Conservation (phyloP, 2,113 vertebrate genomes). For the Grus americana region DNA sequence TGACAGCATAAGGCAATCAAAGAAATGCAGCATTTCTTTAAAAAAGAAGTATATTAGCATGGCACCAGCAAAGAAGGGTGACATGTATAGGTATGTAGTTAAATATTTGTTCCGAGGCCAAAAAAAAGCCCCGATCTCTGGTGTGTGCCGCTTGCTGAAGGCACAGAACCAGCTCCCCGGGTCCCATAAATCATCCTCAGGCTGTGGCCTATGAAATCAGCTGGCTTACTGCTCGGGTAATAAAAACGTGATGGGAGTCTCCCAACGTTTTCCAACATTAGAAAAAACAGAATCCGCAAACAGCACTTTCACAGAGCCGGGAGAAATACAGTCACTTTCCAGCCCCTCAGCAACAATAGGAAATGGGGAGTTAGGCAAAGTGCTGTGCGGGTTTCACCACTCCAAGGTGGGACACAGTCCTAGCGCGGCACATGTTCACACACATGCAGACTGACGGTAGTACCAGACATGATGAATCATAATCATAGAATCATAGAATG, state of each 20-base stretch:
- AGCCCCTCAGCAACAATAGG: background rate
- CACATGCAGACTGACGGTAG: no score
- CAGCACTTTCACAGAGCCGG: accelerated
- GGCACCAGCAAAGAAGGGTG: background rate
- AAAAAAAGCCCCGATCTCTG: background rate
- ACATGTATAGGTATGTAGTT: background rate
- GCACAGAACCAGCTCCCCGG: background rate
- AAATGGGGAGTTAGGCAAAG: background rate
- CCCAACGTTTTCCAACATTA: background rate
- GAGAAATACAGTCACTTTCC: background rate
- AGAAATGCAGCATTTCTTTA: background rate
- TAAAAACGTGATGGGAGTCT: background rate
- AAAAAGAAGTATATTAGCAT: background rate
- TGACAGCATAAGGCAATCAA: background rate
- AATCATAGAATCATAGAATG: no score
- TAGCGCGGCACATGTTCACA: background rate
- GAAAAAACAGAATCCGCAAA: background rate
- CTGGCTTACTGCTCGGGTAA: background rate
- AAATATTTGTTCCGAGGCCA: background rate
- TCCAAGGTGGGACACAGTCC: background rate
- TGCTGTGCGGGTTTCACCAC: background rate
- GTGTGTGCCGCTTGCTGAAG: background rate
- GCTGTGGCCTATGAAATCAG: background rate
- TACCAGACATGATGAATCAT: background rate
- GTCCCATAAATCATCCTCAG: background rate